phyloP scores from a whole-genome alignment of 2,888 invertebrate genomes.

The Oligia fasciuncula region DNA sequence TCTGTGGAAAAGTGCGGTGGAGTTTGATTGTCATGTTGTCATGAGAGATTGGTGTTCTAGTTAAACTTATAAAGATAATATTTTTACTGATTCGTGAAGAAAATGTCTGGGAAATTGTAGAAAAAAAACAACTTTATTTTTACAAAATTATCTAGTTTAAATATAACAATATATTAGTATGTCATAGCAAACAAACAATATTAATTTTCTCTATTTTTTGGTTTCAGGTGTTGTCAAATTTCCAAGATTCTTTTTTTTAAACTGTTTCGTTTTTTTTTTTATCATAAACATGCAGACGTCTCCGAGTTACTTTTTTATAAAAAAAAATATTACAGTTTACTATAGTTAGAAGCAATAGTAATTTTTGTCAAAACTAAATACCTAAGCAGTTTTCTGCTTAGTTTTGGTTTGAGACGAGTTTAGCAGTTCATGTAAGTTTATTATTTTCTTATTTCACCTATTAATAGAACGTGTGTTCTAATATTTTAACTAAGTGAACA shows the following conservation, averaged over 20 bases:
- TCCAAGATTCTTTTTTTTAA: neutral
- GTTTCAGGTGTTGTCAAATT: neutral
- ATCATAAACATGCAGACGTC: neutral
- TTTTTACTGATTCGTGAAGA: too few species aligned
- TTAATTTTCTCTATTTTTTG: neutral
- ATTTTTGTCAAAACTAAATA: neutral
- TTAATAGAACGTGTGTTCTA: too few species aligned
- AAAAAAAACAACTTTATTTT: neutral
- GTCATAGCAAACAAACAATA: neutral
- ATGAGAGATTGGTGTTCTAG: neutral
- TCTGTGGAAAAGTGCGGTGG: constrained; percentile 55
- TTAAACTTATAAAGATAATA: neutral
- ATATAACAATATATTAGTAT: neutral
- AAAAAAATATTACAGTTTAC: neutral
- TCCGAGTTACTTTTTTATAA: too few species aligned
- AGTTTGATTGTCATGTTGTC: constrained; percentile 25
- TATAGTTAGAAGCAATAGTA: neutral
- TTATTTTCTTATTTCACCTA: neutral
- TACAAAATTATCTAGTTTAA: neutral
- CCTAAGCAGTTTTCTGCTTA: neutral
- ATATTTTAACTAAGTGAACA: neutral
- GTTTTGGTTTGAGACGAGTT: neutral
- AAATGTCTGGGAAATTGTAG: neutral
- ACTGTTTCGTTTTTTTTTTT: neutral
- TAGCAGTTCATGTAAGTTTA: neutral